Conservation (phyloP, 2,797 vertebrate genomes). For the Neopelma chrysocephalum region DNA sequence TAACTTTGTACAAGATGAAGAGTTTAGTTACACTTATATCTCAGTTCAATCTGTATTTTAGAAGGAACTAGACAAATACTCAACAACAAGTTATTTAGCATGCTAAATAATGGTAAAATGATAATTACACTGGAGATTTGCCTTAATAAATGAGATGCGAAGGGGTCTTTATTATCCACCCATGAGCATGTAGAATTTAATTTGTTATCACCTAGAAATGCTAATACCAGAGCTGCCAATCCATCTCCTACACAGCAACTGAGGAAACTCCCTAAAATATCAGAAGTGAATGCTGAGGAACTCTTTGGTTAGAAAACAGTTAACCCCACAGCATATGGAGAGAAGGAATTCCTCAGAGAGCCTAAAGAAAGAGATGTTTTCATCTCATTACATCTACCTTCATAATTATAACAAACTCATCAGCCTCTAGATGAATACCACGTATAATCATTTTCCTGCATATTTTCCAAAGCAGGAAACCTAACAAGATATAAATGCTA, state of each 20-base stretch:
- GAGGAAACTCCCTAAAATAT: slow-evolving; percentile 13
- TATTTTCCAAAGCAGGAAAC: slow-evolving; percentile 82
- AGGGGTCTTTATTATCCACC: slow-evolving; percentile 47
- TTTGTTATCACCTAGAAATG: slow-evolving; percentile 52
- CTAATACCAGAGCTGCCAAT: slow-evolving; percentile 47
- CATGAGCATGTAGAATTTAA: slow-evolving; percentile 33
- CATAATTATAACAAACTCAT: slow-evolving; percentile 84
- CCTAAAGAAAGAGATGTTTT: slow-evolving; percentile 78
- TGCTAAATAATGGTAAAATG: slow-evolving; percentile 49
- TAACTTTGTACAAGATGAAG: not conserved
- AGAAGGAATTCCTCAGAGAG: slow-evolving; percentile 74
- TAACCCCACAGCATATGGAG: slow-evolving; percentile 68
- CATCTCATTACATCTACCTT: slow-evolving; percentile 82
- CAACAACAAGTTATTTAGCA: slow-evolving; percentile 22
- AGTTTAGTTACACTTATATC: not conserved
- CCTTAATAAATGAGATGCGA: slow-evolving; percentile 42
- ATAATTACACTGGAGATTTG: slow-evolving; percentile 49
- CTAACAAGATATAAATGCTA: slow-evolving; percentile 81
- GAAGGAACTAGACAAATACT: not conserved
- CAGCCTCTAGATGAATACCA: slow-evolving; percentile 79
- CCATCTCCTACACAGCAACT: not conserved
- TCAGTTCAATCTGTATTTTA: not conserved
- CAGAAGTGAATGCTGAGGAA: slow-evolving; percentile 10
- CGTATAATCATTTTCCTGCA: slow-evolving; percentile 81
- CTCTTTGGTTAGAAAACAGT: slow-evolving; percentile 75